A percentile compares a stretch with the other conserved stretches of the same genome.
Conservation (phyloP, 1,140 invertebrate species). For the Patella vulgata region DNA sequence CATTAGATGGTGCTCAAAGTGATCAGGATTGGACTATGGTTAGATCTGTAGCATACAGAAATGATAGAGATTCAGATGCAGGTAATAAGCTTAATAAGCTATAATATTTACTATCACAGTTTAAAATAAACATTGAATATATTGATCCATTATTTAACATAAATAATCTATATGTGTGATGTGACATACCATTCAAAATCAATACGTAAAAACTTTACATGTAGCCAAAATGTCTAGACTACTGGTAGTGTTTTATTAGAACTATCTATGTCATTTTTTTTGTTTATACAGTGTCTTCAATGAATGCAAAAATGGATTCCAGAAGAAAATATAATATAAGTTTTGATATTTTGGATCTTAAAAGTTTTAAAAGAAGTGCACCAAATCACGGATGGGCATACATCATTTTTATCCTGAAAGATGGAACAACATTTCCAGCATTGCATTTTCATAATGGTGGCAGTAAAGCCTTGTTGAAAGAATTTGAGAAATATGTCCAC, state of each 20-base stretch:
- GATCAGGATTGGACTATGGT: constrained; percentile 65
- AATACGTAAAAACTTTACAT: too few relatives aligned
- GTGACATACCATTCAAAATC: too few relatives aligned
- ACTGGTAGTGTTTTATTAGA: too few relatives aligned
- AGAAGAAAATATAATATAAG: constrained; percentile 63
- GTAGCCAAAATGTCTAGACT: too few relatives aligned
- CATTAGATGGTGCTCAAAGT: constrained; percentile 39
- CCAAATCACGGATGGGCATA: constrained; percentile 63
- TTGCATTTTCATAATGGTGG: constrained; percentile 89
- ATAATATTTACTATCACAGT: too few relatives aligned
- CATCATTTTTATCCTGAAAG: constrained; percentile 70
- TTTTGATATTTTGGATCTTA: constrained; percentile 68
- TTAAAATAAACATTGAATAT: too few relatives aligned
- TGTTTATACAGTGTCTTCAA: constrained; percentile 39
- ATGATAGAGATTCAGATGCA: constrained; percentile 59
- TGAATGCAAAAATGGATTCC: constrained; percentile 53
- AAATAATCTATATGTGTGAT: too few relatives aligned
- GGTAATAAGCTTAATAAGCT: too few relatives aligned
- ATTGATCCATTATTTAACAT: too few relatives aligned
- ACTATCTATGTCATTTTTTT: too few relatives aligned
- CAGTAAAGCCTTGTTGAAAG: constrained; percentile 79
- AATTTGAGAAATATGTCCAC: constrained; percentile 65
- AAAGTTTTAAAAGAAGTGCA: constrained; percentile 65
- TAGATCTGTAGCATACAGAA: constrained; percentile 59
- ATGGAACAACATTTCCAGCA: constrained; percentile 79